A percentile compares a stretch with the other conserved stretches of the same genome.
These are phyloP conservation scores for Chauna torquata DNA, from an alignment of 2,113 vertebrate species.

Conservation along the genomic window DNA sequence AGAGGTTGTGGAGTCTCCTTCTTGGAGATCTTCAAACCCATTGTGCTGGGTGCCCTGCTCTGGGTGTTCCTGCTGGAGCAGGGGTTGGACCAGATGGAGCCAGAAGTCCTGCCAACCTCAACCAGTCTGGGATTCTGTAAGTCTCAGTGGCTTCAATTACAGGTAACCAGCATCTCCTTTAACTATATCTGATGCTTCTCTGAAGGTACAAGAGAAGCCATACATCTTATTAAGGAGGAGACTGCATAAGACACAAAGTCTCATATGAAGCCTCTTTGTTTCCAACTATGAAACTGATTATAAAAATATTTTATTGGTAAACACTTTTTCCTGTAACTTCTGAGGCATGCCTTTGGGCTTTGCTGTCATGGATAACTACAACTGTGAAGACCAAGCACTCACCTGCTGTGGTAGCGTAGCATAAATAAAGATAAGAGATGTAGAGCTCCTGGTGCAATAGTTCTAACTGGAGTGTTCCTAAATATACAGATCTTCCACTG, in stretches of 20 bases:
- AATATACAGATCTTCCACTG: not conserved
- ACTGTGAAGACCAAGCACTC: not conserved
- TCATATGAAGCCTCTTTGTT: not conserved
- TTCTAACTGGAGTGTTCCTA: not conserved
- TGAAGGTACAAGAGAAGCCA: not conserved
- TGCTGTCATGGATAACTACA: not conserved
- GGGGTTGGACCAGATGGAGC: not conserved
- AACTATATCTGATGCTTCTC: accelerated
- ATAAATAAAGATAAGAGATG: not conserved
- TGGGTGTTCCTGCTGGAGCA: too few species aligned
- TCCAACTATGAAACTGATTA: not conserved
- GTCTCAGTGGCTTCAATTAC: not conserved
- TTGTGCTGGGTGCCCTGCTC: not conserved
- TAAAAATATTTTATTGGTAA: not conserved
- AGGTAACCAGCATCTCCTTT: not conserved
- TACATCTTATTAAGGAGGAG: not conserved
- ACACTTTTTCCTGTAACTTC: not conserved
- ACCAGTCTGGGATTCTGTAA: not conserved
- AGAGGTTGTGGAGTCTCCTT: not conserved
- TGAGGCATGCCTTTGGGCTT: not conserved
- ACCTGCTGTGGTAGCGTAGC: not conserved
- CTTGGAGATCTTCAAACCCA: accelerated
- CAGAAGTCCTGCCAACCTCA: not conserved
- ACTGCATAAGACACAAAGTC: too few species aligned
- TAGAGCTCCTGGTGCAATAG: not conserved